phyloP scores from a whole-genome alignment of 2,888 invertebrate species.

The Andrena bicolor region DNA sequence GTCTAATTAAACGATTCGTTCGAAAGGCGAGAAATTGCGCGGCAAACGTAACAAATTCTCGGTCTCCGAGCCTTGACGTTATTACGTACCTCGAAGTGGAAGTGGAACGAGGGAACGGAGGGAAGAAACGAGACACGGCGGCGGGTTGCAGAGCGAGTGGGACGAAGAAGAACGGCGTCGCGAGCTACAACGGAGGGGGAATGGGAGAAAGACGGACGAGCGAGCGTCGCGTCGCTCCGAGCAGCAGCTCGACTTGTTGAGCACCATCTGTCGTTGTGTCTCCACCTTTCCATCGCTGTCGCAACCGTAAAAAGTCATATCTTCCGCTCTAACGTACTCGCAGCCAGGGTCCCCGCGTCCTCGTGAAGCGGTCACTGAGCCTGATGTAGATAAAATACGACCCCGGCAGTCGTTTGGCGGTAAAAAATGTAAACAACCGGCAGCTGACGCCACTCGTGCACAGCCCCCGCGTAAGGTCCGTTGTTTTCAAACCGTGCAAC shows the following conservation, averaged over 20 bases:
- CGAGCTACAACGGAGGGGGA: not conserved
- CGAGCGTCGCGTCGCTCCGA: constrained; percentile 40
- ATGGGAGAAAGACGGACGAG: constrained; percentile 2
- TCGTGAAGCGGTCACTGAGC: constrained; percentile 42
- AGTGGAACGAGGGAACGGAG: constrained; percentile 16
- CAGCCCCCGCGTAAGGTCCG: constrained; percentile 6
- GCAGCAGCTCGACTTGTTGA: constrained; percentile 74
- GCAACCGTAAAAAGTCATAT: constrained; percentile 68
- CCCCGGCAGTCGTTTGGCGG: constrained; percentile 35
- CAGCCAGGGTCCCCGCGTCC: constrained; percentile 14
- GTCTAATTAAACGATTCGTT: constrained; percentile 44
- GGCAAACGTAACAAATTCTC: constrained; percentile 64
- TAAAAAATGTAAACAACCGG: constrained; percentile 53
- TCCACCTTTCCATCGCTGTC: constrained; percentile 56
- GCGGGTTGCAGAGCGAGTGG: constrained; percentile 19
- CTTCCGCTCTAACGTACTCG: constrained; percentile 58
- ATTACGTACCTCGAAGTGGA: constrained; percentile 46
- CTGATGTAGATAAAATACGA: constrained; percentile 59
- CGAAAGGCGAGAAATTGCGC: constrained; percentile 39
- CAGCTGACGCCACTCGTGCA: constrained; percentile 30
- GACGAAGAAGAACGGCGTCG: not conserved
- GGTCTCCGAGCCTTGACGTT: constrained; percentile 33
- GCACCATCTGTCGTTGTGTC: constrained; percentile 75
- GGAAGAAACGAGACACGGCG: not conserved
- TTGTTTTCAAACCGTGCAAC: not conserved